phyloP scores from a whole-genome alignment of 2,888 invertebrate genomes.

The Azorinus chamasolen region DNA sequence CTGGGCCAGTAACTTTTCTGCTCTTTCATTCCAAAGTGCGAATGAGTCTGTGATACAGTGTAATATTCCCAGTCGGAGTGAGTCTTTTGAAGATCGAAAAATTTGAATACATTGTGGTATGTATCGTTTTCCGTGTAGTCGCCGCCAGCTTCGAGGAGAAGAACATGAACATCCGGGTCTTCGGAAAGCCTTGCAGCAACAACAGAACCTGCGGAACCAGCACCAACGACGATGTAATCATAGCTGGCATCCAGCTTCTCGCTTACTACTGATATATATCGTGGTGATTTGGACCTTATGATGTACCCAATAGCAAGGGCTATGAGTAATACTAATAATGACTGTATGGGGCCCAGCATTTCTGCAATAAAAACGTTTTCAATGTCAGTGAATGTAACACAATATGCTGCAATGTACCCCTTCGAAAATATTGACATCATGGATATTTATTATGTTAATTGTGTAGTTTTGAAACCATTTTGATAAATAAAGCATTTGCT shows the following conservation, averaged over 20 bases:
- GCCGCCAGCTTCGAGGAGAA: slow-evolving; percentile 56
- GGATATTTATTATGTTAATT: too few relatives aligned
- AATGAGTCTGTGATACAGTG: slow-evolving; percentile 51
- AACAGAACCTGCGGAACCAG: slow-evolving; percentile 45
- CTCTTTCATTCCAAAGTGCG: slow-evolving; percentile 36
- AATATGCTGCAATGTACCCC: too few relatives aligned
- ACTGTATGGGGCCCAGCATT: too few relatives aligned
- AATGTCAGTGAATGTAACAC: too few relatives aligned
- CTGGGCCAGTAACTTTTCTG: slow-evolving; percentile 50
- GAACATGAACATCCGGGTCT: slow-evolving; percentile 34
- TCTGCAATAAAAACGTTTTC: too few relatives aligned
- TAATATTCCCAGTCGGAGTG: slow-evolving; percentile 55
- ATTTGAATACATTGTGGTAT: slow-evolving; percentile 47
- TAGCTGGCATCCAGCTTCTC: slow-evolving; percentile 34
- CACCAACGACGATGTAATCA: slow-evolving; percentile 57
- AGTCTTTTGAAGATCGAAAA: slow-evolving; percentile 51
- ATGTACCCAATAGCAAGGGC: too few relatives aligned
- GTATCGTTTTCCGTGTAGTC: slow-evolving; percentile 43
- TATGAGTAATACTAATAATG: too few relatives aligned
- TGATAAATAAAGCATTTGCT: too few relatives aligned
- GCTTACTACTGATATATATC: slow-evolving; percentile 34
- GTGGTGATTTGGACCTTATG: too few relatives aligned
- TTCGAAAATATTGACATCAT: too few relatives aligned
- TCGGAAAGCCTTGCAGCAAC: slow-evolving; percentile 57
- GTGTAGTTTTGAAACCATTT: too few relatives aligned